Base-by-base conservation (phyloP, 2,113 vertebrate species). In the Cisticola juncidis region DNA sequence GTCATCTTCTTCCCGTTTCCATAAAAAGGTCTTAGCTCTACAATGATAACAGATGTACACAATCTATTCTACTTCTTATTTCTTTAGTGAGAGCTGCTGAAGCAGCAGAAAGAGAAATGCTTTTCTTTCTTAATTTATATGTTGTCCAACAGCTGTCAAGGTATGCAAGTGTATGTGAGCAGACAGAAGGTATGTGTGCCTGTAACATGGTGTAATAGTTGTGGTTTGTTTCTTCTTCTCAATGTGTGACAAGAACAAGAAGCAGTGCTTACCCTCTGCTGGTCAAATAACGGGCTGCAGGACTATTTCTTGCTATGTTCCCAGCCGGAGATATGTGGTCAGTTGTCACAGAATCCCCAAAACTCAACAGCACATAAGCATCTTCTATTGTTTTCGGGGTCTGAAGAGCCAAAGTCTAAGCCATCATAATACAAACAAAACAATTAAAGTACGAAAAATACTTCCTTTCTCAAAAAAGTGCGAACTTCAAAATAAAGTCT, bases 301-400 rank as follows among this genome's bases (percentile, higher is more conserved):
- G 86, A 95, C 99, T 99, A 95, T 98, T 99, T 86, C 99, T 98
- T 84, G 99, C 99, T 40, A 99, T 99, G 97, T 99, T 99, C 70
- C 99, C 99, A 26, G 99, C 99, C 38, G 99, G 99, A 70, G 99
- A 99, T 88, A 99, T 99, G 97, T 99, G 99, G 95, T 99, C 99
- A 3, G 99, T 99, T 64, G 99, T 99, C 82, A 99, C 99, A 1
- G 99, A 99, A 96, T 99, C 99, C 19, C 99, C 99, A 69, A 99
- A 84, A 97, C 98, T 99, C 86, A 99, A 97, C 20, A 99, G 98
- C 58, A 99, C 99, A 11, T 98, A 98, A 42, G 99, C 99, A 4
- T 98, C 97, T n/a, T 92, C 92, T 72, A 99, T 98, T 50, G 98
- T 98, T 90, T 97, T 97, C 0, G 98, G 98, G 2, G 98, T 96